Base-by-base conservation (phyloP, 2,797 vertebrate genomes). In the Odontamblyopus lacepedii region DNA sequence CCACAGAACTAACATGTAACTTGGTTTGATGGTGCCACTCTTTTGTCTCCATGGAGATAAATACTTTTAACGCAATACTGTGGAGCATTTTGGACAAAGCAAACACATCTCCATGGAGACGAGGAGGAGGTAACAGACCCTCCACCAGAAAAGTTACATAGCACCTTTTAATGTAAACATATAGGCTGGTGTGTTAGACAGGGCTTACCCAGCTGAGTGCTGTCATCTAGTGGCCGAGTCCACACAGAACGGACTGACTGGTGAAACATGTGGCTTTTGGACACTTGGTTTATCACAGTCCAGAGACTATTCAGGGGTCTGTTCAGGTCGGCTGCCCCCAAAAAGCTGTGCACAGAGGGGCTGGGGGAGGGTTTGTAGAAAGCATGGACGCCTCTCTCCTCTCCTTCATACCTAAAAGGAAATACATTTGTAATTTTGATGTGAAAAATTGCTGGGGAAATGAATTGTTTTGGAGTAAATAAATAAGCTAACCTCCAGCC, bases 401-500 rank as follows among this genome's bases (percentile, higher is more conserved):
- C 92, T 53, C 96, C 95, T 68, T 96, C 96, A 15, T 96, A 94
- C 15, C 98, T 99, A 67, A 57, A 76, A 13, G 60, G 48, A 59
- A 32, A 29, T 13, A 27, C 44, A 51, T 44, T 9, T 67, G 16
- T 56, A 38, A 64, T 26, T 23, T 38, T 38, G 35, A 38, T 38
- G 35, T 38, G 35, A 38, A 38, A 38, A 38, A 38, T 38, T 8
- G 2, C 8, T 2, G 35, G 35, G 9, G 0, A 61, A 55, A 56
- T 57, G 27, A 6, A 63, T 44, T 6, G 35, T 9, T 65, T 65
- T 48, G 64, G 51, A 75, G 26, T 35, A 11, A 16, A 67, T 41
- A 55, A 53, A 30, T 35, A 7, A 74, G 87, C 94, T 95, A 88
- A 98, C 98, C 93, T 97, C 98, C 98, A 99, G 27, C 95, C 96